These are phyloP conservation scores for Phylloscopus whistleri DNA, from an alignment of 2,113 vertebrate species.

Conservation along the genomic window DNA sequence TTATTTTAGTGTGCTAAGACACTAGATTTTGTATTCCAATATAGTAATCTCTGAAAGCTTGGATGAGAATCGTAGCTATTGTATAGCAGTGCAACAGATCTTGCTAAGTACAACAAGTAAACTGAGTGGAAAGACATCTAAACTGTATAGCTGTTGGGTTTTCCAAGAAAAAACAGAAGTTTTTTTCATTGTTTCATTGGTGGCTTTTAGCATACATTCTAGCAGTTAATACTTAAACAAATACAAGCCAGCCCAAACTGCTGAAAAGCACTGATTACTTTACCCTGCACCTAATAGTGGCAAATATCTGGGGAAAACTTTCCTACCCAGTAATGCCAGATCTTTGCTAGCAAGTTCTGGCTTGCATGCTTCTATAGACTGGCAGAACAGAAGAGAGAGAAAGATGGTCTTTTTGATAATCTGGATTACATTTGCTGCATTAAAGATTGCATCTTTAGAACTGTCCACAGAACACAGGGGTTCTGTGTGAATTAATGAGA, in stretches of 20 bases:
- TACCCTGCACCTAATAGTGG: not conserved
- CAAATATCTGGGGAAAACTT: not conserved
- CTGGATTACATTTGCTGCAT: not conserved
- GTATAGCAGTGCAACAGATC: not conserved
- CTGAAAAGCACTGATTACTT: not conserved
- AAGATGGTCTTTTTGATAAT: not conserved
- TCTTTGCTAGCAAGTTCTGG: not conserved
- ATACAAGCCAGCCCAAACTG: not conserved
- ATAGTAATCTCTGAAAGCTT: not conserved
- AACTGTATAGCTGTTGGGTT: not conserved
- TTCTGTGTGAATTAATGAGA: not conserved
- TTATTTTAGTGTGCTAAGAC: not conserved
- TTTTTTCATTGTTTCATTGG: not conserved
- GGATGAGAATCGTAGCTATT: not conserved
- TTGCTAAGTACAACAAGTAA: not conserved
- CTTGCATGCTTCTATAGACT: not conserved
- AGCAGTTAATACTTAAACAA: not conserved
- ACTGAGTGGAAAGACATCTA: not conserved
- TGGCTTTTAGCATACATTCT: not conserved
- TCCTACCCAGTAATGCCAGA: not conserved
- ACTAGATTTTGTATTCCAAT: not conserved
- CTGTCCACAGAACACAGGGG: not conserved
- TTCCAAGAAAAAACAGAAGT: not conserved
- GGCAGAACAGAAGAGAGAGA: not conserved
- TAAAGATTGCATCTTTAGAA: not conserved